Evolutionary conservation across 2,888 invertebrate species (phyloP).

Genomic region (Celastrina argiolus): DNA sequence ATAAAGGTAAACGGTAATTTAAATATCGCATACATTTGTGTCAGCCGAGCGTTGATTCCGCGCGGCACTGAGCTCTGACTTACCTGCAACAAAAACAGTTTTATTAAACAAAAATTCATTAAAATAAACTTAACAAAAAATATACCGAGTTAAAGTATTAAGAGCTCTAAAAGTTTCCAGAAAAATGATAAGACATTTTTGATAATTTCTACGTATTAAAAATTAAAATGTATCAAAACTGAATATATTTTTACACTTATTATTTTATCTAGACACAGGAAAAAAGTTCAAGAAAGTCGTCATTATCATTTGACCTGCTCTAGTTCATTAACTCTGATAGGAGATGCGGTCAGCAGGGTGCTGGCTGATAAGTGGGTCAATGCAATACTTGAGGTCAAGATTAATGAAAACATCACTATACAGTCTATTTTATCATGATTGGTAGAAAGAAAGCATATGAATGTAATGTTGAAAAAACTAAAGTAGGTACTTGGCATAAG

Average conservation of each 20-base stretch:
- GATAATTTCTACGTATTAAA: neutral
- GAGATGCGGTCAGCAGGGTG: conserved; percentile 58
- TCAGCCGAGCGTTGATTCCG: conserved; percentile 31
- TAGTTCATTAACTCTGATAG: conserved; percentile 51
- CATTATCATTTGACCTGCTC: conserved; percentile 61
- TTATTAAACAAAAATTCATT: conserved; percentile 25
- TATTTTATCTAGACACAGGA: conserved; percentile 50
- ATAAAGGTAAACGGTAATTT: conserved; percentile 47
- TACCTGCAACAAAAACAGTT: conserved; percentile 64
- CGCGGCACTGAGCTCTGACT: conserved; percentile 38
- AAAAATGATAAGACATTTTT: too few species aligned
- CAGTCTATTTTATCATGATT: neutral
- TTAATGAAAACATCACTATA: conserved; percentile 41
- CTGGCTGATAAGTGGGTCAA: conserved; percentile 64
- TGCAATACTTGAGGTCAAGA: conserved; percentile 69
- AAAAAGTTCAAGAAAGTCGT: conserved; percentile 68
- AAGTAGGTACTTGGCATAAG: too few species aligned
- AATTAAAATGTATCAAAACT: neutral
- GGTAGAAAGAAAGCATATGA: neutral
- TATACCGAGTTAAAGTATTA: too few species aligned
- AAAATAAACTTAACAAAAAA: neutral
- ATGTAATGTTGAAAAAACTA: too few species aligned
- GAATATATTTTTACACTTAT: conserved; percentile 4
- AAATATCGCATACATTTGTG: conserved; percentile 51
- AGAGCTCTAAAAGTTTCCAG: too few species aligned